These are phyloP conservation scores for Dryobota labecula DNA, from an alignment of 2,888 invertebrate species.

Conservation along the genomic window DNA sequence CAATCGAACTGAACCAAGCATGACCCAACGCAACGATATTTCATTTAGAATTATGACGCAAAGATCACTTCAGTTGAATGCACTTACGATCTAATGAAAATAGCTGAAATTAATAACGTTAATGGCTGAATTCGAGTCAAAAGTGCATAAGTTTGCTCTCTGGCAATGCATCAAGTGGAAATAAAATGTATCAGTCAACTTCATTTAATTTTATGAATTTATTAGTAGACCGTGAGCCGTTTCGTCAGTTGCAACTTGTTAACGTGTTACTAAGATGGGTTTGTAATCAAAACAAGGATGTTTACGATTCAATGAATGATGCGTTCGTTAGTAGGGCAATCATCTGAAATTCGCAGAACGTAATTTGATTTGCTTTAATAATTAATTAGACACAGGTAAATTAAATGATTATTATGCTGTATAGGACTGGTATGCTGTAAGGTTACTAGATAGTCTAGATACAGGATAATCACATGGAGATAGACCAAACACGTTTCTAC, in stretches of 20 bases:
- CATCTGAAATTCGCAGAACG: slow-evolving; percentile 1
- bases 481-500: background rate
- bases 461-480: background rate
- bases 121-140: slow-evolving; percentile 28
- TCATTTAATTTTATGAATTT: slow-evolving; percentile 17
- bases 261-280: slow-evolving; percentile 18
- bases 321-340: slow-evolving; percentile 23
- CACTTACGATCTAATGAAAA: slow-evolving; percentile 41
- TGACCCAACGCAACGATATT: slow-evolving; percentile 39
- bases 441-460: background rate
- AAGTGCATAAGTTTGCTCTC: slow-evolving; percentile 25
- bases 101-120: slow-evolving; percentile 36
- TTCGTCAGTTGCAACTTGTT: slow-evolving; percentile 9
- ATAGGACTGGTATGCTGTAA: background rate
- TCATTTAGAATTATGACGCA: slow-evolving; percentile 45
- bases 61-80: slow-evolving; percentile 19
- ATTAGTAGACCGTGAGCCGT: slow-evolving; percentile 12
- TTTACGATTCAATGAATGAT: slow-evolving; percentile 16
- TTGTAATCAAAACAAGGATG: slow-evolving; percentile 24
- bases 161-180: slow-evolving; percentile 23
- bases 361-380: slow-evolving; percentile 8
- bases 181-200: slow-evolving; percentile 14
- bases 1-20: slow-evolving; percentile 46
- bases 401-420: background rate
- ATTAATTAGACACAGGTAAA: background rate